Conservation (phyloP, 2,888 invertebrate species). For the Encarsia formosa region DNA sequence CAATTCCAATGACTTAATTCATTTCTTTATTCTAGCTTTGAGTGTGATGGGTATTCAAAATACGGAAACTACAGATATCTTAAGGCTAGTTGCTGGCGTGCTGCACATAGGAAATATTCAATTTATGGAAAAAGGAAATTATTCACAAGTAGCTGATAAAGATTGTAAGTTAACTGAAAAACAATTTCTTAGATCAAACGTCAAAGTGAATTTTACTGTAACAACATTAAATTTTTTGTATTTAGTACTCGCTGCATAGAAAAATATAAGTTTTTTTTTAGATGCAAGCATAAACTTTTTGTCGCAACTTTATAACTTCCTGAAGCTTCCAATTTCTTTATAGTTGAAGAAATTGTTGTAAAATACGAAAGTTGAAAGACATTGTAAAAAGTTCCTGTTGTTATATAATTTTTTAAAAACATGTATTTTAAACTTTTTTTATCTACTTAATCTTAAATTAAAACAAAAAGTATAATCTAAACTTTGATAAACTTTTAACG, state of each 20-base stretch:
- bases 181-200: neutral
- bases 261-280: neutral
- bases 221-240: neutral
- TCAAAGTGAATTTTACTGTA: too few relatives aligned
- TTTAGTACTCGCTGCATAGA: neutral
- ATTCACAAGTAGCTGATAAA: slow-evolving; percentile 56
- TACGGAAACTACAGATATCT: slow-evolving; percentile 54
- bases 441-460: too few relatives aligned
- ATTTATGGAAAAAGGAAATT: slow-evolving; percentile 57
- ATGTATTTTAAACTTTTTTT: too few relatives aligned
- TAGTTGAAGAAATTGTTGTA: too few relatives aligned
- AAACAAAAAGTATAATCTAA: too few relatives aligned
- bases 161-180: slow-evolving; percentile 57
- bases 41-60: slow-evolving; percentile 59
- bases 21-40: slow-evolving; percentile 52
- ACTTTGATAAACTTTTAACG: too few relatives aligned
- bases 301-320: neutral
- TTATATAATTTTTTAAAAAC: too few relatives aligned
- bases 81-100: slow-evolving; percentile 59
- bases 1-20: too few relatives aligned
- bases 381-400: too few relatives aligned
- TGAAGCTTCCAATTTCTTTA: too few relatives aligned
- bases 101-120: slow-evolving; percentile 63
- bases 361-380: too few relatives aligned
- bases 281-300: neutral